These are phyloP conservation scores for Aromia moschata DNA, from an alignment of 2,888 invertebrate genomes.

Conservation along the genomic window DNA sequence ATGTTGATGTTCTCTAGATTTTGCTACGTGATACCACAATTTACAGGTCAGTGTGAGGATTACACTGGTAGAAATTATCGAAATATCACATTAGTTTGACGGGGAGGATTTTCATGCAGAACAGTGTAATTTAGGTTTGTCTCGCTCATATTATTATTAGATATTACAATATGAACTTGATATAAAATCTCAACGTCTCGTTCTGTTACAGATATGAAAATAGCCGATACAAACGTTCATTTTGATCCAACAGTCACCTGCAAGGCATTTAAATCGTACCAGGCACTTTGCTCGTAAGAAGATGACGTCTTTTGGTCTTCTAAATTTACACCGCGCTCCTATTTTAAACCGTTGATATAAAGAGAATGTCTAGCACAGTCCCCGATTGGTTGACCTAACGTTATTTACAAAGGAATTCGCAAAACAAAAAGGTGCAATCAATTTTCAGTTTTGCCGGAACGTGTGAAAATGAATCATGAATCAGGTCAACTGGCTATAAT, in stretches of 20 bases:
- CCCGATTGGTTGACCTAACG: background rate
- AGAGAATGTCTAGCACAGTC: background rate
- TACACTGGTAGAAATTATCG: too few species aligned
- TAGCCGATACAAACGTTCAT: too few species aligned
- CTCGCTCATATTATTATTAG: too few species aligned
- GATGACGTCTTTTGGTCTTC: slow-evolving; percentile 10
- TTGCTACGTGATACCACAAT: too few species aligned
- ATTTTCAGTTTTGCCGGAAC: background rate
- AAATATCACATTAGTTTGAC: too few species aligned
- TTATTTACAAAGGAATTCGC: background rate
- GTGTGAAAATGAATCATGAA: background rate
- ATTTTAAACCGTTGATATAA: slow-evolving; percentile 7
- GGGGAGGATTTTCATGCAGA: too few species aligned
- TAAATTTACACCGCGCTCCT: slow-evolving; percentile 6
- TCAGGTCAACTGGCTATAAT: background rate
- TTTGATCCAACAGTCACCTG: slow-evolving; percentile 9
- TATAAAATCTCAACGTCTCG: too few species aligned
- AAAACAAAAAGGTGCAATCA: background rate
- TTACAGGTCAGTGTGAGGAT: too few species aligned
- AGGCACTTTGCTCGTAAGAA: slow-evolving; percentile 2
- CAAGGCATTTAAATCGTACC: slow-evolving; percentile 3
- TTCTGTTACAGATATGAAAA: too few species aligned
- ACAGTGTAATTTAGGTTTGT: too few species aligned
- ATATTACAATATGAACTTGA: too few species aligned
- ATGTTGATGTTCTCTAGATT: too few species aligned